Evolutionary conservation across 2,888 invertebrate species (phyloP).

Genomic region (Sarcophaga caerulescens): DNA sequence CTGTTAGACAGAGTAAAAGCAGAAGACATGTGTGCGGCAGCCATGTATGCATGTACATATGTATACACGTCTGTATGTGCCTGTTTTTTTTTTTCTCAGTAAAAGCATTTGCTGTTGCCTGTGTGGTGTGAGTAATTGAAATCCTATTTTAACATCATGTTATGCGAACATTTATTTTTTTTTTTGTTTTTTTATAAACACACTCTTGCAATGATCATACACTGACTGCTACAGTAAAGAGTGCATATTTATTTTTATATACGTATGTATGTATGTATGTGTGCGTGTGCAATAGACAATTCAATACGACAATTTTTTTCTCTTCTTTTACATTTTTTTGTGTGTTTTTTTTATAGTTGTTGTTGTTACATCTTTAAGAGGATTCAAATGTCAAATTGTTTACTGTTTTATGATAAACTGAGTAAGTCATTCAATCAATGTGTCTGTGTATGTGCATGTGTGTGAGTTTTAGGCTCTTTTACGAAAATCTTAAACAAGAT

Average conservation of each 20-base stretch:
- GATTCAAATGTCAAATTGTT: conserved; percentile 61
- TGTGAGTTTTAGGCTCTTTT: background rate
- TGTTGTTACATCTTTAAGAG: conserved; percentile 54
- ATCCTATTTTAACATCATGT: conserved; percentile 65
- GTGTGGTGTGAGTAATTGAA: conserved; percentile 66
- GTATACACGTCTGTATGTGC: background rate
- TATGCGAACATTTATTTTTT: conserved; percentile 45
- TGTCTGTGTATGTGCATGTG: background rate
- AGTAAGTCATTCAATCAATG: background rate
- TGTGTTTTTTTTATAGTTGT: conserved; percentile 19
- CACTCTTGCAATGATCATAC: background rate
- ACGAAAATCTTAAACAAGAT: background rate
- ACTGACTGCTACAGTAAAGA: background rate
- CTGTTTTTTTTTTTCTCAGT: background rate
- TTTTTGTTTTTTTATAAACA: background rate
- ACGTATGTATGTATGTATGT: background rate
- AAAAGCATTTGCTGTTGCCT: background rate
- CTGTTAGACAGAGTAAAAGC: too few species aligned
- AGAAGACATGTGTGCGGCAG: background rate
- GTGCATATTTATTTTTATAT: background rate
- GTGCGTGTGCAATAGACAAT: background rate
- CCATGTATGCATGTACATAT: background rate
- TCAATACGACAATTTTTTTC: background rate
- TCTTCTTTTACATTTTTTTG: conserved; percentile 24
- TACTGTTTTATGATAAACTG: background rate